These are phyloP conservation scores for Xyliphius kryptos DNA, from an alignment of 2,113 vertebrate species.

Conservation along the genomic window DNA sequence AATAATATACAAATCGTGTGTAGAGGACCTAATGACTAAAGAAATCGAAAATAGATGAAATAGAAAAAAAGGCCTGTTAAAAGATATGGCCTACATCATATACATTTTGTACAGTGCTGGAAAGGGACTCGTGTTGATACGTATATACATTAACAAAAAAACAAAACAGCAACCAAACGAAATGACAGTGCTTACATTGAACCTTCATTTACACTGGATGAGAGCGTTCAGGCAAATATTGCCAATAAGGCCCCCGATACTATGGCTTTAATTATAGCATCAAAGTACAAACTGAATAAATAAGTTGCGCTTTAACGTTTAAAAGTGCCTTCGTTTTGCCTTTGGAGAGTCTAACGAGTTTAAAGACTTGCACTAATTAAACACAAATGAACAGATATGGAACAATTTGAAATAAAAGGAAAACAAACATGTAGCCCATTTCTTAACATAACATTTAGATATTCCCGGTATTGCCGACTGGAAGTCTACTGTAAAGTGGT, in stretches of 20 bases:
- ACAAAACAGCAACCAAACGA: conserved; percentile 54
- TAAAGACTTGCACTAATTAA: conserved; percentile 44
- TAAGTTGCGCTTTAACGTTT: conserved; percentile 81
- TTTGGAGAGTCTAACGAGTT: conserved; percentile 47
- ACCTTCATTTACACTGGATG: conserved; percentile 62
- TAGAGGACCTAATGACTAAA: conserved; percentile 61
- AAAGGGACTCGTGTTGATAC: conserved; percentile 67
- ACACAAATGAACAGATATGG: conserved; percentile 39
- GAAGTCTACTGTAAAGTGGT: conserved; percentile 53
- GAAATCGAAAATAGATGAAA: conserved; percentile 37
- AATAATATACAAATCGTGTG: conserved; percentile 78
- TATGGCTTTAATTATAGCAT: conserved; percentile 71
- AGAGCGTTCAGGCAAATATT: conserved; percentile 92
- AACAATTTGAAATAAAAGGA: conserved; percentile 42
- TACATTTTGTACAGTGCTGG: conserved; percentile 87
- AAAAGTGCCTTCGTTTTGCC: conserved; percentile 90
- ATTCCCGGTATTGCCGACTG: no score
- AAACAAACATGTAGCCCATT: conserved; percentile 31
- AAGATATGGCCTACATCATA: conserved; percentile 61
- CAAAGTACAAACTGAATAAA: conserved; percentile 82
- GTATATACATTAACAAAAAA: conserved; percentile 40
- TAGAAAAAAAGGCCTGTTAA: conserved; percentile 56
- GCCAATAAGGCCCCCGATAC: conserved; percentile 85
- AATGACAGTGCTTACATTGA: conserved; percentile 66
- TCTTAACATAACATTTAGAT: conserved; percentile 2